Evolutionary conservation across 2,113 vertebrate genomes (phyloP), one percentile per base, ranked within the genome.

Genomic region (Tamias sibiricus): DNA sequence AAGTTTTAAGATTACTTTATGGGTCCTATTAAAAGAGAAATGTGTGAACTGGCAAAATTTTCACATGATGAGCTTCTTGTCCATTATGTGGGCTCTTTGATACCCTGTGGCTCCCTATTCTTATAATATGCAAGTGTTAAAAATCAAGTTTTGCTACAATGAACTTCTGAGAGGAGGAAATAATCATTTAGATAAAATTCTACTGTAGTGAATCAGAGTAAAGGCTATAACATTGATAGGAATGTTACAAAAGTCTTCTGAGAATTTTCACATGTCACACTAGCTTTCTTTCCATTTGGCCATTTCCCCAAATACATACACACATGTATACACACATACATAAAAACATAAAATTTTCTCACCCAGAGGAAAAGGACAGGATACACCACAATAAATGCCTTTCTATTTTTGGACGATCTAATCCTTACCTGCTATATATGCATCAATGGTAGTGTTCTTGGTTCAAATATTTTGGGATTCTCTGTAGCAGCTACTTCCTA

Each of bases 11-110:
- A 44, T 95, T 83, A 77, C 35, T 72, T 44, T 52, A 4, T 47
- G 52, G 32, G 75, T 71, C 37, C 54, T 66, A 81, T 1, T 76
- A 72, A 95, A 87, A 82, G 10, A 68, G 44, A 93, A 95, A 94
- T 62, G 89, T 26, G 6, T 3, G 0, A 40, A 80, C 42, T 54
- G 44, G 30, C n/a, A 93, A 86, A 96, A 90, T 80, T 47, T 54
- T 54, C 13, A 40, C 6, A 2, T 57, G 75, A n/a, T 80, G 13
- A 24, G 3, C 1, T 79, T 96, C 12, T 72, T 62, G 35, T 24
- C 26, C 49, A 26, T 57, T 49, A 37, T 11, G 1, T 84, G 52
- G 88, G 12, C 24, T 90, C 47, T 89, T 47, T 62, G 30, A 42
- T 22, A 24, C 69, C 28, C 37, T 86, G 13, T 35, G 10, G 2